phyloP scores from a whole-genome alignment of 2,797 vertebrate species.

The Galago senegalensis region DNA sequence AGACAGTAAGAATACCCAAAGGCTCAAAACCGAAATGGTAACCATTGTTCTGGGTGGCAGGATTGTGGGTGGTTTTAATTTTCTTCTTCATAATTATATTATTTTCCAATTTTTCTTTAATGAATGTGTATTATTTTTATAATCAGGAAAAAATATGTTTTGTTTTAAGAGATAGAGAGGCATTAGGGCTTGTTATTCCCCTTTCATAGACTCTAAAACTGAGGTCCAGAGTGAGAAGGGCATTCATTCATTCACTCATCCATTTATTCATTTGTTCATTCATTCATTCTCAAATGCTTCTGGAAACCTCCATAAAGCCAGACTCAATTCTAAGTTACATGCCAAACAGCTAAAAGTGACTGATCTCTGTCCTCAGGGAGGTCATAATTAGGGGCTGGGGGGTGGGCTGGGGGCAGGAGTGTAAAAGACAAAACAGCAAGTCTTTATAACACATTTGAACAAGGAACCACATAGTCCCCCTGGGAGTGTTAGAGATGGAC shows the following conservation, averaged over 20 bases:
- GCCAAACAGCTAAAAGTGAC: neutral
- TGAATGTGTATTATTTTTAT: slow-evolving; percentile 81
- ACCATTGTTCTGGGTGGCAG: slow-evolving; percentile 79
- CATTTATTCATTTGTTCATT: neutral
- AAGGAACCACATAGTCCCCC: neutral
- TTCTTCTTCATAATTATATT: slow-evolving; percentile 82
- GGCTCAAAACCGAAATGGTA: neutral
- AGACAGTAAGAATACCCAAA: neutral
- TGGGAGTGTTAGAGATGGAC: neutral
- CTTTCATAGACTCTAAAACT: slow-evolving; percentile 37
- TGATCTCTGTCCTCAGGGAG: neutral
- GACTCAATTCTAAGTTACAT: neutral
- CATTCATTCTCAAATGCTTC: neutral
- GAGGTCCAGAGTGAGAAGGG: slow-evolving; percentile 1
- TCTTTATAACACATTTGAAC: neutral
- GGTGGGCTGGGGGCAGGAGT: no score
- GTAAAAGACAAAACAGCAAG: neutral
- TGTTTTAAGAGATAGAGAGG: slow-evolving; percentile 49
- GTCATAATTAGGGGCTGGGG: neutral
- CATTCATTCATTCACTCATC: neutral
- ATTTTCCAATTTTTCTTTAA: slow-evolving; percentile 82
- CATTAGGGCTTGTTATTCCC: neutral
- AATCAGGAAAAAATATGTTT: slow-evolving; percentile 77
- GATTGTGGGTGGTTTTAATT: slow-evolving; percentile 81
- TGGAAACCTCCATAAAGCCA: neutral